Percentiles rank a stretch among this genome's conserved stretches.
These are phyloP conservation scores for Mandrillus leucophaeus DNA, from an alignment of 2,113 vertebrate species.

Conservation along the genomic window DNA sequence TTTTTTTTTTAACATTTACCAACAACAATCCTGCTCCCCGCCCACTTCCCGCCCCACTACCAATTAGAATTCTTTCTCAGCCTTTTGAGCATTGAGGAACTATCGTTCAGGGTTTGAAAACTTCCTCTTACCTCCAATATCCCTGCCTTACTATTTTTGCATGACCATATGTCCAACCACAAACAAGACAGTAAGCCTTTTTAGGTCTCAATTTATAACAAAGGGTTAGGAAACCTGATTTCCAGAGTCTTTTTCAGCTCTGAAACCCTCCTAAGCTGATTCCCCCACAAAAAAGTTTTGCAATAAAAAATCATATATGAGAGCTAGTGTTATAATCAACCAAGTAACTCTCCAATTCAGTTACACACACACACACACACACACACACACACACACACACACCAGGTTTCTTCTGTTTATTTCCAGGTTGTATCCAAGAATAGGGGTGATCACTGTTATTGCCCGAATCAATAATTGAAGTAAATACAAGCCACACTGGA, in stretches of 20 bases:
- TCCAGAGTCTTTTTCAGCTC: background rate
- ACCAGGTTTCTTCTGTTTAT: background rate
- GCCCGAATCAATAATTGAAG: background rate
- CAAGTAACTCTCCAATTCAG: background rate
- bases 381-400: background rate
- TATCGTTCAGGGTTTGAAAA: constrained; percentile 18
- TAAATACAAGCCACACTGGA: background rate
- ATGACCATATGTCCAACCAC: background rate
- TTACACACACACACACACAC: background rate
- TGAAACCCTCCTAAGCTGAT: background rate
- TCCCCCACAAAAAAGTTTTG: background rate
- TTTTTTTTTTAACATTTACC: constrained; percentile 17
- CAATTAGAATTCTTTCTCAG: background rate
- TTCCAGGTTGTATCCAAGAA: background rate
- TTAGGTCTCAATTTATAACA: background rate
- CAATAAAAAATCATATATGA: background rate
- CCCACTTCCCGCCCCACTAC: too few species aligned
- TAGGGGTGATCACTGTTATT: background rate
- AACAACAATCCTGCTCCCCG: background rate
- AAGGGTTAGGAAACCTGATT: background rate
- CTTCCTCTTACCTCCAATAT: background rate
- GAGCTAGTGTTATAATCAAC: background rate
- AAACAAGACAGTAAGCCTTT: background rate
- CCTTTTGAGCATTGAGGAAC: constrained; percentile 34
- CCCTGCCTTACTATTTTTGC: background rate